A percentile compares a stretch with the other conserved stretches of the same genome.
Evolutionary conservation across 2,797 vertebrate species (phyloP).

Genomic region (Semaprochilodus insignis): DNA sequence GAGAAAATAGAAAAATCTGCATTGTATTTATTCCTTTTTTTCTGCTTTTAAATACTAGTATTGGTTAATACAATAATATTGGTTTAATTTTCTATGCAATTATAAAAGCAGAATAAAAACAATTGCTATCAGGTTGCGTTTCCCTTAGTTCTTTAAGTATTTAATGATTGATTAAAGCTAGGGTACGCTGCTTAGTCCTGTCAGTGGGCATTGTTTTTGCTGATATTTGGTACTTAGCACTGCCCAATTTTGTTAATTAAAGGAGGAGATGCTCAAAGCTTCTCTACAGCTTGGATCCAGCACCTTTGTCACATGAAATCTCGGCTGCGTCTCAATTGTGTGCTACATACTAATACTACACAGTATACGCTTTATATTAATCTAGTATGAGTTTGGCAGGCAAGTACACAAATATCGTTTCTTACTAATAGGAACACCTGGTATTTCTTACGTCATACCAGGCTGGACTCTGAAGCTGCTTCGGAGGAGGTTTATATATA

Average conservation of each 20-base stretch:
- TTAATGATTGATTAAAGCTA: not conserved
- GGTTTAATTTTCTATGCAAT: not conserved
- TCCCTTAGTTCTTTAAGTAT: not conserved
- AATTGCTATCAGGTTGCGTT: not conserved
- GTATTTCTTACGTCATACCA: no score
- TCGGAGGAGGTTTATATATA: no score
- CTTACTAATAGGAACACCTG: no score
- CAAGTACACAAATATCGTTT: no score
- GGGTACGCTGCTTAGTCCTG: not conserved
- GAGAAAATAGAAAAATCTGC: not conserved
- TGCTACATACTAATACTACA: no score
- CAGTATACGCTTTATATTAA: no score
- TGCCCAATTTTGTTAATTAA: not conserved
- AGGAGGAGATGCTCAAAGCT: not conserved
- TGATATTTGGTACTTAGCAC: not conserved
- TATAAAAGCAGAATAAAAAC: no score
- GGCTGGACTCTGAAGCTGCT: no score
- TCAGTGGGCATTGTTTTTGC: not conserved
- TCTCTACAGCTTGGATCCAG: no score
- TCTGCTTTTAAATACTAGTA: not conserved
- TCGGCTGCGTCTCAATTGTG: no score
- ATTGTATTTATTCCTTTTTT: not conserved
- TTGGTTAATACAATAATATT: not conserved
- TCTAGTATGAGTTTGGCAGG: no score
- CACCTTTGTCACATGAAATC: no score